Evolutionary conservation across 2,797 vertebrate genomes (phyloP), one percentile per base, ranked within the genome.

Genomic region (Sebastes taczanowskii): DNA sequence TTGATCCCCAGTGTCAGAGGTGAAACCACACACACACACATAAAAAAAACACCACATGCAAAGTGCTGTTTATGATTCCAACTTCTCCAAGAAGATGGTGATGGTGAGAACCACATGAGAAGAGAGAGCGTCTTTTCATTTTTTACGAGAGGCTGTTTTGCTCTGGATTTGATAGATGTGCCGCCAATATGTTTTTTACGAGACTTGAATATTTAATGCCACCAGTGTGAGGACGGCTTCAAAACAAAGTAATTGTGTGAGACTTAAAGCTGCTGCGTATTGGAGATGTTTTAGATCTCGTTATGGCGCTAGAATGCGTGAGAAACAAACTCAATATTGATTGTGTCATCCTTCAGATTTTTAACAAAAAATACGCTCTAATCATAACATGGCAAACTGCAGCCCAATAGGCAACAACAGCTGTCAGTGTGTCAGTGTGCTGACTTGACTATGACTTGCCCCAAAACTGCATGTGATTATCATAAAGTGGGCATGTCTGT

Each of bases 171-270:
- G 69, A 87, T 66, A 74, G 67, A 82, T 81, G 88, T 81, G 83
- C 80, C 74, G 86, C 84, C 86, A 83, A 59, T 81, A 81, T 78
- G 72, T 82, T 87, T 93, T 89, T 89, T 74, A 77, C 27, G 32
- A 85, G 73, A 52, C 71, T 85, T 77, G 11, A 77, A 77, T 86
- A 76, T 67, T 77, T 85, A 86, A 75, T 61, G 46, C 52, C 66
- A 77, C 22, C 23, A 34, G 67, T 83, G 80, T 63, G 85, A 83
- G 85, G 71, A 68, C n/a, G 2, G 55, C 81, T 84, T 80, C 58
- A 80, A 72, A 89, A 89, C 74, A 74, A 64, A 82, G 66, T 68
- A 62, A 73, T 60, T 86, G 81, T 35, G 59, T 46, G 46, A 81
- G 76, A 77, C 16, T 42, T 32, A 46, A 63, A 63, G 63, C 66